A percentile compares a stretch with the other conserved stretches of the same genome.
phyloP scores from a whole-genome alignment of 92 coral and sea anemone species.

The Zoanthus solanderi region DNA sequence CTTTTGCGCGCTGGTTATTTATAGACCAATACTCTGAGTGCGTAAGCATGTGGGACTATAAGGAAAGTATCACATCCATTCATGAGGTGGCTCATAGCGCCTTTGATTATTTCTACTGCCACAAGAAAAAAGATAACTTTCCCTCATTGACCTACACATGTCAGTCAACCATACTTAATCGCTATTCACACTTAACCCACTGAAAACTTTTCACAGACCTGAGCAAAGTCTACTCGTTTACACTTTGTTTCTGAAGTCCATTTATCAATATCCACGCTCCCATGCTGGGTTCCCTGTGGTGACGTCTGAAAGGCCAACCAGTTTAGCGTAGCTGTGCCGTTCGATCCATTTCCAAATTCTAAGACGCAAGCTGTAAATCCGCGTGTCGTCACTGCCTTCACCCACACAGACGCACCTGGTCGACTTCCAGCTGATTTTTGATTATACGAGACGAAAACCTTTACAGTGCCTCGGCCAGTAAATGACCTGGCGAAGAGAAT shows the following conservation, averaged over 20 bases:
- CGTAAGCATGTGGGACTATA: too few relatives aligned
- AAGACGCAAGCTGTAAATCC: constrained; percentile 45
- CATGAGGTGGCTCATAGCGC: too few relatives aligned
- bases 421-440: constrained; percentile 29
- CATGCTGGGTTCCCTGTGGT: constrained; percentile 46
- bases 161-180: too few relatives aligned
- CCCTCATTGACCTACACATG: too few relatives aligned
- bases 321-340: constrained; percentile 38
- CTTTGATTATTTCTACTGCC: too few relatives aligned
- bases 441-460: constrained; percentile 22
- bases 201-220: constrained; percentile 9
- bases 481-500: constrained; percentile 25
- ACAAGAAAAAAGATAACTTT: too few relatives aligned
- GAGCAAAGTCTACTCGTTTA: constrained; percentile 35
- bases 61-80: too few relatives aligned
- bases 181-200: too few relatives aligned
- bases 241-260: constrained; percentile 53
- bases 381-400: constrained; percentile 25
- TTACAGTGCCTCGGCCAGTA: constrained; percentile 22
- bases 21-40: too few relatives aligned
- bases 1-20: too few relatives aligned
- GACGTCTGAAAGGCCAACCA: constrained; percentile 41
- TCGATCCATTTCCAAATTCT: constrained; percentile 46
- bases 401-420: constrained; percentile 48
- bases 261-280: constrained; percentile 38